These are phyloP conservation scores for Ormyrus nitidulus DNA, from an alignment of 2,888 invertebrate genomes.

Conservation along the genomic window DNA sequence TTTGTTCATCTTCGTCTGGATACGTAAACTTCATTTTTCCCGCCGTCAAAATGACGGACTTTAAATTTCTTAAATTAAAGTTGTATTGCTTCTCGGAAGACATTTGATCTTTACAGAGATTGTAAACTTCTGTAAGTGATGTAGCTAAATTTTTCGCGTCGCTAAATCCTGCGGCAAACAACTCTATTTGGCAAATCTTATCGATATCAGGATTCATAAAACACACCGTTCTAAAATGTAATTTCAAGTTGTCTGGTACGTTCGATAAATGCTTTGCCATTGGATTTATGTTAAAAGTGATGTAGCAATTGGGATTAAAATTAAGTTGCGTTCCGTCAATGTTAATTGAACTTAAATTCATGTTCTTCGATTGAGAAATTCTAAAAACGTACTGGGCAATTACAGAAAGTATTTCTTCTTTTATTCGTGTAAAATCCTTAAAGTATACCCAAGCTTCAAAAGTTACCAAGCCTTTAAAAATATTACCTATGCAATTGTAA, in stretches of 20 bases:
- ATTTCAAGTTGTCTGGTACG: conserved; percentile 79
- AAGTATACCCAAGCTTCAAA: conserved; percentile 80
- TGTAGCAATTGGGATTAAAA: conserved; percentile 80
- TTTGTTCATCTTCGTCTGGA: conserved; percentile 78
- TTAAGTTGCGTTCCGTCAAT: conserved; percentile 79
- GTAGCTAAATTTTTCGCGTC: conserved; percentile 77
- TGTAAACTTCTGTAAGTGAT: conserved; percentile 78
- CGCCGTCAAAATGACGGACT: conserved; percentile 78
- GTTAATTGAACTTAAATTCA: conserved; percentile 72
- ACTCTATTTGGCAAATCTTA: conserved; percentile 78
- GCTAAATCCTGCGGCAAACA: conserved; percentile 79
- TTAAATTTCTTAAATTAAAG: conserved; percentile 79
- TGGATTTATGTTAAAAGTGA: conserved; percentile 79
- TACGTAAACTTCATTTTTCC: conserved; percentile 78
- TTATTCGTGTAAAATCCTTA: conserved; percentile 78
- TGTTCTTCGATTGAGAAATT: conserved; percentile 75
- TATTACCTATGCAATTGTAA: conserved; percentile 77
- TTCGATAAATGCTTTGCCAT: conserved; percentile 71
- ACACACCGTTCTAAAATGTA: conserved; percentile 79
- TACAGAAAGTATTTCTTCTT: conserved; percentile 77
- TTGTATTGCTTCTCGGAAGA: conserved; percentile 78
- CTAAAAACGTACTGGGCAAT: conserved; percentile 78
- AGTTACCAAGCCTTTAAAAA: conserved; percentile 78
- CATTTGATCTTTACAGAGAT: conserved; percentile 77
- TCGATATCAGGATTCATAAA: conserved; percentile 80